These are phyloP conservation scores for Aldrovandia affinis DNA, from an alignment of 2,797 vertebrate species.

Conservation along the genomic window DNA sequence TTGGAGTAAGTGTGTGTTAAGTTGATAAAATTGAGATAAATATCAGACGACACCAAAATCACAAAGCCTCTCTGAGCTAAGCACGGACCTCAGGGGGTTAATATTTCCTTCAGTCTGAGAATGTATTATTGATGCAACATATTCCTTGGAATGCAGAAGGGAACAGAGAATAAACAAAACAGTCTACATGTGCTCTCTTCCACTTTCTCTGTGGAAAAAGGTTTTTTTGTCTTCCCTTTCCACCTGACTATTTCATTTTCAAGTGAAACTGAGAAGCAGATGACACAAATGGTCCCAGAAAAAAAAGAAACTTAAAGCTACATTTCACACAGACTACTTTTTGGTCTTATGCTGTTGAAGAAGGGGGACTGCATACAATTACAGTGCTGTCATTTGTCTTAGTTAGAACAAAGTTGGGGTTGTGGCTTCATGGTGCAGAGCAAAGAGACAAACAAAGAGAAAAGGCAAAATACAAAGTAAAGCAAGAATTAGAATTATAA, in stretches of 20 bases:
- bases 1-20: no score
- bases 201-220: neutral
- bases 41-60: no score
- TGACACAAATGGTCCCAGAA: neutral
- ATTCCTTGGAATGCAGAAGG: neutral
- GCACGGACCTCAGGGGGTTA: no score
- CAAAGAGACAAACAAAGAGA: neutral
- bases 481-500: neutral
- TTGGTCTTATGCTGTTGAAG: neutral
- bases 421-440: neutral
- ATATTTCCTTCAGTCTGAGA: no score
- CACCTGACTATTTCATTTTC: neutral
- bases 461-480: constrained; percentile 4
- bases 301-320: constrained; percentile 8
- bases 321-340: neutral
- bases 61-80: no score
- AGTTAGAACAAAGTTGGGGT: constrained; percentile 1
- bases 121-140: no score
- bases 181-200: neutral
- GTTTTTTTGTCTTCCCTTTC: neutral
- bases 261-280: neutral
- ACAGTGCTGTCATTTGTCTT: neutral
- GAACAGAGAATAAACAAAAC: neutral
- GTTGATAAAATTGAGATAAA: no score
- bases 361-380: neutral